Evolutionary conservation across 2,888 invertebrate genomes (phyloP).

Genomic region (Ecdyonurus torrentis): DNA sequence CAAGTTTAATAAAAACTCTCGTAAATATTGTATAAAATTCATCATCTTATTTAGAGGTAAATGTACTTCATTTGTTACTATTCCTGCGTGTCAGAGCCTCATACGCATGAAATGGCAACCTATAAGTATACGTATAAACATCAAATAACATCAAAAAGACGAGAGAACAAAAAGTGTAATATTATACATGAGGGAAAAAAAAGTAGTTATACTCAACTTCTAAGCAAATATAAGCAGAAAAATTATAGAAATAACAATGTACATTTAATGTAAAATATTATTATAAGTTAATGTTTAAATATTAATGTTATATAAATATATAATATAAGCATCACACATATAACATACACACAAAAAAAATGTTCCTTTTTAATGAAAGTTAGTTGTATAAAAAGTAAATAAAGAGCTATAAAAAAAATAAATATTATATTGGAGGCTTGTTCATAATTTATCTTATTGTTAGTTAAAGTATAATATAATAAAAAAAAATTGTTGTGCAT

Average conservation of each 20-base stretch:
- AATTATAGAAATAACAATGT: background rate
- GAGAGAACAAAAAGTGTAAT: too few species aligned
- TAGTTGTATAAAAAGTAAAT: background rate
- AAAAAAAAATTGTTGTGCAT: background rate
- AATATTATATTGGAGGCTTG: too few species aligned
- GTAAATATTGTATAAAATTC: too few species aligned
- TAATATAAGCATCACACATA: background rate
- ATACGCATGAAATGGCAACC: background rate
- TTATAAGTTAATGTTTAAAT: background rate
- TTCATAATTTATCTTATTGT: background rate
- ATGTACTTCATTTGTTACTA: background rate
- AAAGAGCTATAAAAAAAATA: background rate
- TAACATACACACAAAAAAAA: background rate
- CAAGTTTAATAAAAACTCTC: too few species aligned
- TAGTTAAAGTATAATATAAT: background rate
- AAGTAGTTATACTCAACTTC: too few species aligned
- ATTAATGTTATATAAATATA: too few species aligned
- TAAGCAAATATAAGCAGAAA: too few species aligned
- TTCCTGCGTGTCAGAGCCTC: background rate
- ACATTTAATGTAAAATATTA: background rate
- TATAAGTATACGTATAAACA: background rate
- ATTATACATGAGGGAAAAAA: too few species aligned
- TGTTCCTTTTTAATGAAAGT: background rate
- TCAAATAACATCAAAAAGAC: too few species aligned
- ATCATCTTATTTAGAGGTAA: background rate